These are phyloP conservation scores for Rana temporaria DNA, from an alignment of 2,113 vertebrate species.

Conservation along the genomic window DNA sequence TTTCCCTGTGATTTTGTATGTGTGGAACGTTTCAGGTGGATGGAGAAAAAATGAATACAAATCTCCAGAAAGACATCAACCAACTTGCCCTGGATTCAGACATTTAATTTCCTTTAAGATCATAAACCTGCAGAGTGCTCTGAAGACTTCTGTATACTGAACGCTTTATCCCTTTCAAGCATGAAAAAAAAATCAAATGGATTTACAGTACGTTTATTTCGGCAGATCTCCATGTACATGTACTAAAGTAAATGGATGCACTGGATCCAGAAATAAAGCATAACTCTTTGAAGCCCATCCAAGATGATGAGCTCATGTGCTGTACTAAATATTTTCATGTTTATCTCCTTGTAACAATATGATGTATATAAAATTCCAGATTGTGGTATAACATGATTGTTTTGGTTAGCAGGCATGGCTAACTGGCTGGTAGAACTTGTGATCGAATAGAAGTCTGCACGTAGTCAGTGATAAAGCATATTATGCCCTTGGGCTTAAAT, in stretches of 20 bases:
- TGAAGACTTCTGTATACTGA: slow-evolving; percentile 29
- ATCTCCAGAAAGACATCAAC: slow-evolving; percentile 13
- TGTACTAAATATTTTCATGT: background rate
- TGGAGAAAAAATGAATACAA: slow-evolving; percentile 46
- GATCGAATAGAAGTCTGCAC: too few relatives aligned
- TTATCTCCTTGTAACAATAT: too few relatives aligned
- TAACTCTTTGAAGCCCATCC: background rate
- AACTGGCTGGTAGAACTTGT: too few relatives aligned
- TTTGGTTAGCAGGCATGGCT: too few relatives aligned
- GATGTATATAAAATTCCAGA: too few relatives aligned
- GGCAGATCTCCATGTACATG: slow-evolving; percentile 33
- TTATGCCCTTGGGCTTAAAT: too few relatives aligned
- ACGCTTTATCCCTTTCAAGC: slow-evolving; percentile 43
- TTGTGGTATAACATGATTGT: too few relatives aligned
- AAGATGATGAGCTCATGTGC: background rate
- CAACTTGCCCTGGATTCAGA: slow-evolving; percentile 41
- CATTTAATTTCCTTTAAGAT: slow-evolving; percentile 44
- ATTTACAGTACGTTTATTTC: slow-evolving; percentile 46
- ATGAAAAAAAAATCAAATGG: slow-evolving; percentile 15
- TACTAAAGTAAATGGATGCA: slow-evolving; percentile 32
- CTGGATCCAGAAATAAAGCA: slow-evolving; percentile 5
- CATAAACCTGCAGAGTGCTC: slow-evolving; percentile 38
- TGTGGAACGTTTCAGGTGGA: slow-evolving; percentile 20
- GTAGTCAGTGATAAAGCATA: too few relatives aligned
- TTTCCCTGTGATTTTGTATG: background rate